Evolutionary conservation across 2,797 vertebrate species (phyloP), one percentile per base, ranked within the genome.

Genomic region (Heliangelus exortis): DNA sequence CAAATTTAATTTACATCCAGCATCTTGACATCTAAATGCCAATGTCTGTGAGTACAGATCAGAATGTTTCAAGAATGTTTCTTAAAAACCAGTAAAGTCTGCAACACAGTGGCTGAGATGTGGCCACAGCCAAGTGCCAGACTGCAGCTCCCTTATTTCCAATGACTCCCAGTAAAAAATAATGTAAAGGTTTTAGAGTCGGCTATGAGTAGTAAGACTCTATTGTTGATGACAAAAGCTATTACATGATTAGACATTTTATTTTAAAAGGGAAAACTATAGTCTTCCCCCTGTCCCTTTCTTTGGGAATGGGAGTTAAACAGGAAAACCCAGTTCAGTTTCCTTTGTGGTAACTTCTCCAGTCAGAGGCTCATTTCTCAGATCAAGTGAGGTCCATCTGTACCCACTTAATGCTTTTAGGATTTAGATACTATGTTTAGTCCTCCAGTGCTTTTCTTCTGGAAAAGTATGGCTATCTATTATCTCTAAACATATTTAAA

Each of bases 301-400:
- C 28, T 21, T 26, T 26, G 48, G 47, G 9, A 73, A 61, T n/a
- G 29, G 12, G 73, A 83, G 3, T 84, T 73, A 90, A 87, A 80
- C 80, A 92, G 45, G 65, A 95, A 97, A 72, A 78, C 43, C 47
- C 82, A 74, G 55, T 81, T 90, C 51, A 53, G 12, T 85, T 84
- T 73, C 81, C 58, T 86, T 84, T 93, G 69, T 33, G 80, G 76
- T 68, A 91, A 79, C 59, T 80, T 95, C 58, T 55, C 39, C 84
- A 89, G 76, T 36, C 93, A 66, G 73, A 54, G 54, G 67, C 54
- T 39, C 63, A 47, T 88, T 86, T 59, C 54, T 89, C 75, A 93
- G 84, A 93, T 67, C 54, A 76, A 77, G 55, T 69, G 78, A 95
- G 78, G 87, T 93, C 84, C 93, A 89, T 81, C 77, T 91, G 92